phyloP scores from a whole-genome alignment of 2,113 vertebrate species.

The Coregonus clupeaformis region DNA sequence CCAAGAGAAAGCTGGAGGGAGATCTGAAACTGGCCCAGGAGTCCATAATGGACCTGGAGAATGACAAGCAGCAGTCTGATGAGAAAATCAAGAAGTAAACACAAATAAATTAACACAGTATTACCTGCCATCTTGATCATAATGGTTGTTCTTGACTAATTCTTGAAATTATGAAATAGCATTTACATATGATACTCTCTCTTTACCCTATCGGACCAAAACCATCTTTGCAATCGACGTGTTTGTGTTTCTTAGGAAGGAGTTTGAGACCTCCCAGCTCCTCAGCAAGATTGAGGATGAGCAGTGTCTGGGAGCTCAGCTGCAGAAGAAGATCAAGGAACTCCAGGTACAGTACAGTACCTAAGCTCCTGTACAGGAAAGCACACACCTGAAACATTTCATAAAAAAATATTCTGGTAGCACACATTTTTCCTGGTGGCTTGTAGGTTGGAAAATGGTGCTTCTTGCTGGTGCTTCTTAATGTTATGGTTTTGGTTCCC shows the following conservation, averaged over 20 bases:
- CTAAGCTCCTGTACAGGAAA: too few relatives aligned
- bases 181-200: not conserved
- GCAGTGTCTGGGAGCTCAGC: constrained; percentile 45
- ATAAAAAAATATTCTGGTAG: not conserved
- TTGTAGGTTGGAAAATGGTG: not conserved
- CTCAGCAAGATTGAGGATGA: constrained; percentile 51
- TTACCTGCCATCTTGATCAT: constrained; percentile 2
- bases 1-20: constrained; percentile 60
- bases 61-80: constrained; percentile 56
- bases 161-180: not conserved
- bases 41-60: constrained; percentile 63
- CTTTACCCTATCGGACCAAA: not conserved
- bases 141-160: not conserved
- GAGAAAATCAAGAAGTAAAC: constrained; percentile 59
- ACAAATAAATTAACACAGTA: not conserved
- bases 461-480: too few relatives aligned
- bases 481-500: too few relatives aligned
- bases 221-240: not conserved
- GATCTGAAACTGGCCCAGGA: constrained; percentile 70
- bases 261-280: constrained; percentile 46
- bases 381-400: too few relatives aligned
- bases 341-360: constrained; percentile 29
- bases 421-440: too few relatives aligned
- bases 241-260: constrained; percentile 31
- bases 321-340: constrained; percentile 53